A percentile compares a stretch with the other conserved stretches of the same genome.
Evolutionary conservation across 2,888 invertebrate species (phyloP).

Genomic region (Himalopsyche japonica): DNA sequence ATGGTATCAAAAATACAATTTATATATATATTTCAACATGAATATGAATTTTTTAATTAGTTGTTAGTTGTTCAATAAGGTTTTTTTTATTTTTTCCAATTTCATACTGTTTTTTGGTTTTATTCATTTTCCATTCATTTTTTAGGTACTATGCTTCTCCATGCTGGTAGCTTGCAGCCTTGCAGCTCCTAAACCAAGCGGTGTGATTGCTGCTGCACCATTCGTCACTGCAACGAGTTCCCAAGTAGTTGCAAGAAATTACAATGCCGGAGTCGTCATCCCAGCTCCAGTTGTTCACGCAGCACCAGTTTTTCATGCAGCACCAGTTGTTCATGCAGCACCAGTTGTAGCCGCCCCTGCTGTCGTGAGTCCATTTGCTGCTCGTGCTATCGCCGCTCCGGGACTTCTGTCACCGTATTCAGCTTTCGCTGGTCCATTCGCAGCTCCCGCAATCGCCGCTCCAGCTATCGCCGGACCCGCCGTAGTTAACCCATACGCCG

Average conservation of each 20-base stretch:
- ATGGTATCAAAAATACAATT: too few species aligned
- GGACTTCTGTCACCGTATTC: constrained; percentile 42
- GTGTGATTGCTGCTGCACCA: constrained; percentile 7
- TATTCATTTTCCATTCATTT: too few species aligned
- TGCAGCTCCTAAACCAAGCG: constrained; percentile 13
- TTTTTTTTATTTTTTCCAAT: too few species aligned
- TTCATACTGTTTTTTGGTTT: too few species aligned
- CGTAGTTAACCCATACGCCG: neutral
- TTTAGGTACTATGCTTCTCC: constrained; percentile 7
- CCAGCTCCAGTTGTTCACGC: constrained; percentile 40
- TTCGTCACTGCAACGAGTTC: constrained; percentile 55
- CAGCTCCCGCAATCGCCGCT: constrained; percentile 2
- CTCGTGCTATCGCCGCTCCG: constrained; percentile 41
- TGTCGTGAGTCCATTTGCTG: constrained; percentile 44
- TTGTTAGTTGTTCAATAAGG: too few species aligned
- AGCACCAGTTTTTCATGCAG: neutral
- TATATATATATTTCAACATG: too few species aligned
- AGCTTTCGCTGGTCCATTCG: constrained; percentile 16
- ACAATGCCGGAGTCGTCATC: constrained; percentile 50
- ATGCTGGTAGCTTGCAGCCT: constrained; percentile 3
- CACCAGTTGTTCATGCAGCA: constrained; percentile 20
- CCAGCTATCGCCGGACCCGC: constrained; percentile 2
- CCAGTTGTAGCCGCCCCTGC: constrained; percentile 45
- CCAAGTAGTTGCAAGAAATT: constrained; percentile 58
- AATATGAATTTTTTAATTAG: too few species aligned